Conservation (phyloP, 2,113 vertebrate species). For the Turdus rufiventris region DNA sequence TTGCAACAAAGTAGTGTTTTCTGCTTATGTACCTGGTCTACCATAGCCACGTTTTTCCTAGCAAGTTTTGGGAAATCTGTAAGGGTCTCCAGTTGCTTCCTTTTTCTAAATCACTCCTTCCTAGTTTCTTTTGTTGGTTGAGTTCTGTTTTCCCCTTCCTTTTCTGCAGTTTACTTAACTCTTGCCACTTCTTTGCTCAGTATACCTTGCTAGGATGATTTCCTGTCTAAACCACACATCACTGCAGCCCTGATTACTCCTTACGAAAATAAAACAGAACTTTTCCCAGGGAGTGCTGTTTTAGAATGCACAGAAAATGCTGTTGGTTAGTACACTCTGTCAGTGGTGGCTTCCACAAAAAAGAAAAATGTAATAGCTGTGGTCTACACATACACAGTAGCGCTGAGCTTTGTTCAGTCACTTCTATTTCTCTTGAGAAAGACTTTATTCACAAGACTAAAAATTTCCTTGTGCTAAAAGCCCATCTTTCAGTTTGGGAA, state of each 20-base stretch:
- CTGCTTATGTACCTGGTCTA: not conserved
- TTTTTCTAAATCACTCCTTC: not conserved
- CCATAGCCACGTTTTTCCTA: not conserved
- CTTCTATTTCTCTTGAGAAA: not conserved
- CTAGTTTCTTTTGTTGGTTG: not conserved
- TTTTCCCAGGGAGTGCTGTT: not conserved
- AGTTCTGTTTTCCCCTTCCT: not conserved
- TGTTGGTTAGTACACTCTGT: not conserved
- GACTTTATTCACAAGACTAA: not conserved
- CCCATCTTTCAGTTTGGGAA: not conserved
- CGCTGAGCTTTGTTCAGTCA: not conserved
- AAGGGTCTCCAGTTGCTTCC: not conserved
- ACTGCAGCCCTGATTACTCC: not conserved
- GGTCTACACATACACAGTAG: rapidly evolving
- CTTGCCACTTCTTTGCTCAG: not conserved
- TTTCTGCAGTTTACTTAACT: not conserved
- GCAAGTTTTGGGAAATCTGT: not conserved
- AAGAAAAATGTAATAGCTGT: not conserved
- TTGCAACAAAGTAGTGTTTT: not conserved
- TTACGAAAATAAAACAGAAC: not conserved
- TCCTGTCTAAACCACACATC: not conserved
- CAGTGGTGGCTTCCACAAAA: not conserved
- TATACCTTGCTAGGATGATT: not conserved
- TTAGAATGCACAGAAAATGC: not conserved
- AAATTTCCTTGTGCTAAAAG: not conserved